phyloP scores from a whole-genome alignment of 2,113 vertebrate species.

The Prunella himalayana region DNA sequence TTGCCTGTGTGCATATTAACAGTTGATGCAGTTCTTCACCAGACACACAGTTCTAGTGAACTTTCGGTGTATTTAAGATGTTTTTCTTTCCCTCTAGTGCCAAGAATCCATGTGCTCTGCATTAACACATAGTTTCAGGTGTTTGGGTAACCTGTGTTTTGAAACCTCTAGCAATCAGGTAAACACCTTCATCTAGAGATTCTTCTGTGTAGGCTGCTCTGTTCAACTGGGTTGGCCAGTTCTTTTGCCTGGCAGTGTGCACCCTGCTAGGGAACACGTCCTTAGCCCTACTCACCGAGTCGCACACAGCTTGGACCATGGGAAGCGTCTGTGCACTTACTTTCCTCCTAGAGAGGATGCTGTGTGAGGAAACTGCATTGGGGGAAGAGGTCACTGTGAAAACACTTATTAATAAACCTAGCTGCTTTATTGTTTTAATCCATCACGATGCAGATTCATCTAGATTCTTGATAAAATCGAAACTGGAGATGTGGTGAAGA shows the following conservation, averaged over 20 bases:
- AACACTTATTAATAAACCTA: neutral
- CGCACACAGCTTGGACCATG: rapidly evolving
- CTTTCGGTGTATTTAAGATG: neutral
- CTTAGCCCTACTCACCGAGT: rapidly evolving
- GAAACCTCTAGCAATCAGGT: neutral
- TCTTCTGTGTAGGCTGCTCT: neutral
- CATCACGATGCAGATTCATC: neutral
- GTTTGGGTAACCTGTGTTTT: neutral
- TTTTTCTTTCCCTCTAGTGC: neutral
- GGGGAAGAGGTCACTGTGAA: neutral
- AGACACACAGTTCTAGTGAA: neutral
- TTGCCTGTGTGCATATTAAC: neutral
- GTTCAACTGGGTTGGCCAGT: neutral
- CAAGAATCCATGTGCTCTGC: neutral
- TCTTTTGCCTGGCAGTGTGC: neutral
- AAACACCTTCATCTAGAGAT: neutral
- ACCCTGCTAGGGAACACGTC: neutral
- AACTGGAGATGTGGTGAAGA: neutral
- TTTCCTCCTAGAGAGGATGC: neutral
- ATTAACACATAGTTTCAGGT: neutral
- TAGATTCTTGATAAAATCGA: neutral
- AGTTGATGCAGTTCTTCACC: neutral
- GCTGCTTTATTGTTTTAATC: neutral
- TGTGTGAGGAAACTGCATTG: neutral
- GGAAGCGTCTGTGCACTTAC: rapidly evolving